Base-by-base conservation (phyloP, 2,888 invertebrate species). In the Trichogramma evanescens region DNA sequence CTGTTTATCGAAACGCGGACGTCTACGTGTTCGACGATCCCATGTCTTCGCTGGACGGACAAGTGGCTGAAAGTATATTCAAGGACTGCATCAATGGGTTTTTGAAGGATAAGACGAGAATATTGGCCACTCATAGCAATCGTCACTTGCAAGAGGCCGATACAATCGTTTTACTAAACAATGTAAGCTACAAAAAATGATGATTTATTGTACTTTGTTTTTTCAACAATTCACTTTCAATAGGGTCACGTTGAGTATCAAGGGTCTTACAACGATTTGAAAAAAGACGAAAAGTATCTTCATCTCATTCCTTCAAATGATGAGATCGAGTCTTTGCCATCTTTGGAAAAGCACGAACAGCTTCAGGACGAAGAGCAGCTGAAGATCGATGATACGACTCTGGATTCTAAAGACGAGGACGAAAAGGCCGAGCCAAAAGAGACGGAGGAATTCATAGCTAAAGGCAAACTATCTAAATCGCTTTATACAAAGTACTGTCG, bases 1-100 rank as follows among this genome's bases (percentile, higher is more conserved):
- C 88, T 7, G 80, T 91, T 52, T 91, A 91, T 72, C 84, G 85
- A 70, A 83, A 88, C 67, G 89, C 89, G 1, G 91, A 91, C 69
- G 83, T 91, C 52, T 91, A 90, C 70, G 78, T 91, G 55, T 74
- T 91, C 57, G 91, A 92, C 69, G 91, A 92, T 76, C 91, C 91
- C 0, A 77, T 92, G 38, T 89, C 89, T 39, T 91, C 91, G 0
- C 89, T 91, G 0, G 91, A 91, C 73, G 81, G 87, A 0, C 84
- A 86, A 64, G 90, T 91, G 5, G 86, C 88, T 1, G 83, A 85
- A 58, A 86, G 88, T 73, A 76, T 91, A 3, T 90, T 90, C 72
- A 85, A 89, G 62, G 84, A 88, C 76, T 90, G 89, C 62, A 84
- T 89, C 60, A 77, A 76, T 43, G 77, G 76, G 9, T 85, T 85